A percentile compares a stretch with the other conserved stretches of the same genome.
These are phyloP conservation scores for Halictus ligatus DNA, from an alignment of 2,888 invertebrate genomes.

Conservation along the genomic window DNA sequence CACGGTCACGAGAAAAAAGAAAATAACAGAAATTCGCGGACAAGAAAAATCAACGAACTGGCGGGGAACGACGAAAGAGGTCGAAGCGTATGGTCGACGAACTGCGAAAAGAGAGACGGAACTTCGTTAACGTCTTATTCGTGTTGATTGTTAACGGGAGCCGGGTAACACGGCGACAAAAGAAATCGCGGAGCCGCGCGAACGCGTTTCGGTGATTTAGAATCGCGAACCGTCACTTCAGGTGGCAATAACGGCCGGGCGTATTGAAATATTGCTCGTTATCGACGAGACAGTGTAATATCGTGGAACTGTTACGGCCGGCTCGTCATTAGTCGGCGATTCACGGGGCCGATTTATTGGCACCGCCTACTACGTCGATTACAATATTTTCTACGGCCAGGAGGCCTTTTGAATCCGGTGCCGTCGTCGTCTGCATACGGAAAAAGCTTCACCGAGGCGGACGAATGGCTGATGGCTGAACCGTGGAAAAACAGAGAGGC, in stretches of 20 bases:
- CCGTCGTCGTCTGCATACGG: background rate
- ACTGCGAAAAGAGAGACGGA: background rate
- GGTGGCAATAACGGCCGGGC: constrained; percentile 60
- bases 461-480: constrained; percentile 5
- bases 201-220: constrained; percentile 53
- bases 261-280: constrained; percentile 68
- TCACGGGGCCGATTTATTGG: constrained; percentile 60
- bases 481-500: constrained; percentile 12
- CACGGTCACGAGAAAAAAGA: background rate
- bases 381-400: constrained; percentile 56
- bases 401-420: constrained; percentile 9
- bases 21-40: background rate
- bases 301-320: constrained; percentile 64
- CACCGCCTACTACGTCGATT: constrained; percentile 46
- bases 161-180: background rate
- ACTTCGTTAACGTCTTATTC: constrained; percentile 11
- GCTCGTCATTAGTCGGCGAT: constrained; percentile 66
- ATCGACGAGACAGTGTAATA: constrained; percentile 69
- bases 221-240: constrained; percentile 53
- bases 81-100: background rate
- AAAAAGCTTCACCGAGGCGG: background rate
- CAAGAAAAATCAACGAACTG: background rate
- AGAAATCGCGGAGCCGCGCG: constrained; percentile 42
- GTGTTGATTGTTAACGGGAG: constrained; percentile 8
- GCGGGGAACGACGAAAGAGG: background rate